phyloP scores from a whole-genome alignment of 2,888 invertebrate species.

The Crossocerus cetratus region DNA sequence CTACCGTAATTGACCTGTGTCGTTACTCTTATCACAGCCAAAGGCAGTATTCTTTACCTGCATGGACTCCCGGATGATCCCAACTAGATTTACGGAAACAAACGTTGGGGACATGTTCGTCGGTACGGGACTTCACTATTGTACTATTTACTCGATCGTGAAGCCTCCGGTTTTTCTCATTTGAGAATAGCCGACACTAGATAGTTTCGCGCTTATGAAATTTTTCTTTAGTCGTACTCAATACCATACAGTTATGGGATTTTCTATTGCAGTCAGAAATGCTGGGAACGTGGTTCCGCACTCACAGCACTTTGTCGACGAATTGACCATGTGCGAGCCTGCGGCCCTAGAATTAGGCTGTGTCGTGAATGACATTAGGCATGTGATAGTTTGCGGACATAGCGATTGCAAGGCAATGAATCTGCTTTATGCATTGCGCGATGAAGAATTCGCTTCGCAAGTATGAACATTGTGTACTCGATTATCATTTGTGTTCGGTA shows the following conservation, averaged over 20 bases:
- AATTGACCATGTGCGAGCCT: constrained; percentile 95
- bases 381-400: constrained; percentile 97
- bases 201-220: neutral
- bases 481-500: neutral
- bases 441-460: constrained; percentile 86
- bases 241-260: neutral
- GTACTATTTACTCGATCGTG: constrained; percentile 37
- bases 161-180: constrained; percentile 7
- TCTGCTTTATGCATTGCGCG: constrained; percentile 89
- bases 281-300: constrained; percentile 97
- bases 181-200: constrained; percentile 12
- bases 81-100: constrained; percentile 95
- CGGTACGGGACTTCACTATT: constrained; percentile 79
- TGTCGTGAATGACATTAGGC: constrained; percentile 92
- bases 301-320: constrained; percentile 90
- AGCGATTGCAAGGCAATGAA: constrained; percentile 99
- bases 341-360: constrained; percentile 97
- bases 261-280: constrained; percentile 87
- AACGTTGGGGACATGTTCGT: constrained; percentile 99
- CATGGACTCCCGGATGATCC: constrained; percentile 98
- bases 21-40: constrained; percentile 82
- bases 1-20: constrained; percentile 37
- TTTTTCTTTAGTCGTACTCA: neutral
- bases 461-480: constrained; percentile 72
- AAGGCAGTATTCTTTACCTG: constrained; percentile 98